These are phyloP conservation scores for Pelecanus crispus DNA, from an alignment of 2,113 vertebrate genomes.

Conservation along the genomic window DNA sequence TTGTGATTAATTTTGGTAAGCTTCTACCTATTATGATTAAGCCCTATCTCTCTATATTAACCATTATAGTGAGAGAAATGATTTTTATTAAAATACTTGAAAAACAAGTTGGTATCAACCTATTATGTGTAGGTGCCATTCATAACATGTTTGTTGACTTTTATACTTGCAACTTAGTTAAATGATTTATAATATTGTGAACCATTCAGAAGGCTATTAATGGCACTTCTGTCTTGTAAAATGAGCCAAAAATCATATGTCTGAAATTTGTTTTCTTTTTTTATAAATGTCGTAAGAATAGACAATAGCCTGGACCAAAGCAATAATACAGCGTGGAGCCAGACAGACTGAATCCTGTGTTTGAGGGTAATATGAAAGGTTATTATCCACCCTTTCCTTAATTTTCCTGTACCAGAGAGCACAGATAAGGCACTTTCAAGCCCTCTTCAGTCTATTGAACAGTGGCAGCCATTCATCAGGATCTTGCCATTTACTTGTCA, in stretches of 20 bases:
- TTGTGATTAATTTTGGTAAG: background rate
- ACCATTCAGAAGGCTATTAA: background rate
- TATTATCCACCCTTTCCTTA: conserved; percentile 41
- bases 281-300: background rate
- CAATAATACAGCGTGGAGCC: conserved; percentile 8
- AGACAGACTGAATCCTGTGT: conserved; percentile 39
- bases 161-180: background rate
- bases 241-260: background rate
- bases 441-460: background rate
- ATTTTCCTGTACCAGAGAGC: conserved; percentile 1
- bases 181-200: background rate
- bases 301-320: conserved; percentile 8
- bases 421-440: background rate
- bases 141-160: background rate
- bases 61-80: background rate
- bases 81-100: background rate
- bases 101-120: background rate
- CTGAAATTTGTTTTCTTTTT: background rate
- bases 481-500: conserved; percentile 35
- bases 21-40: background rate
- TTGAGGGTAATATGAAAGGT: conserved; percentile 21
- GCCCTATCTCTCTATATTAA: background rate
- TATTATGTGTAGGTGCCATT: background rate
- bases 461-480: conserved; percentile 37
- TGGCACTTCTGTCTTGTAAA: background rate